Evolutionary conservation across 2,797 vertebrate genomes (phyloP).

Genomic region (Erethizon dorsatum): DNA sequence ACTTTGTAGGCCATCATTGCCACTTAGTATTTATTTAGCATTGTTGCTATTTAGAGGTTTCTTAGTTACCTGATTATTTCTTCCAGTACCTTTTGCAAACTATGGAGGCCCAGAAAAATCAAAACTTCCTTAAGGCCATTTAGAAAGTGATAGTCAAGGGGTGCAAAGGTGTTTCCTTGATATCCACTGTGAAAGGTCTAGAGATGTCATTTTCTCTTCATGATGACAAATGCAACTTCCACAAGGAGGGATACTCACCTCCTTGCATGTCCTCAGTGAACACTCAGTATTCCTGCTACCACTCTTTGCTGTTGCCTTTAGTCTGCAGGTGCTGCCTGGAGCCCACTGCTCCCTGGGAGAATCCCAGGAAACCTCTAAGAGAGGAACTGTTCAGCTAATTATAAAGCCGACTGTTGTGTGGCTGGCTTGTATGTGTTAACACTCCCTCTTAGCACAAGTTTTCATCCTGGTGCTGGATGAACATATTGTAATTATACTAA

Average conservation of each 20-base stretch:
- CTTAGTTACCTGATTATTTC: slow-evolving; percentile 33
- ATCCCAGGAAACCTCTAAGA: slow-evolving; percentile 82
- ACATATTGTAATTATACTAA: slow-evolving; percentile 88
- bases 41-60: slow-evolving; percentile 14
- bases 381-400: slow-evolving; percentile 85
- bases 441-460: slow-evolving; percentile 75
- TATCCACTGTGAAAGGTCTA: neutral
- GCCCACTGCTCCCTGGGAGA: slow-evolving; percentile 71
- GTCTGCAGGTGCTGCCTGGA: neutral
- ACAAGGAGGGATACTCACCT: neutral
- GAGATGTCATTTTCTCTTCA: neutral
- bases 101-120: neutral
- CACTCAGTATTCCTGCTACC: slow-evolving; percentile 31
- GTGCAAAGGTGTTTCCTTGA: neutral
- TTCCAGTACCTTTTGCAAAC: neutral
- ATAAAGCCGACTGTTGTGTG: slow-evolving; percentile 87
- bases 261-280: neutral
- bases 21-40: slow-evolving; percentile 3
- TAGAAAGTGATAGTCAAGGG: neutral
- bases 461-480: slow-evolving; percentile 85
- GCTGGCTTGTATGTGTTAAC: slow-evolving; percentile 80
- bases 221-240: slow-evolving; percentile 30
- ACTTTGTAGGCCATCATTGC: neutral
- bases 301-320: neutral
- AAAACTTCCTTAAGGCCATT: neutral